These are phyloP conservation scores for Pocillopora grandis DNA, from an alignment of 92 coral and sea anemone genomes.

Conservation along the genomic window DNA sequence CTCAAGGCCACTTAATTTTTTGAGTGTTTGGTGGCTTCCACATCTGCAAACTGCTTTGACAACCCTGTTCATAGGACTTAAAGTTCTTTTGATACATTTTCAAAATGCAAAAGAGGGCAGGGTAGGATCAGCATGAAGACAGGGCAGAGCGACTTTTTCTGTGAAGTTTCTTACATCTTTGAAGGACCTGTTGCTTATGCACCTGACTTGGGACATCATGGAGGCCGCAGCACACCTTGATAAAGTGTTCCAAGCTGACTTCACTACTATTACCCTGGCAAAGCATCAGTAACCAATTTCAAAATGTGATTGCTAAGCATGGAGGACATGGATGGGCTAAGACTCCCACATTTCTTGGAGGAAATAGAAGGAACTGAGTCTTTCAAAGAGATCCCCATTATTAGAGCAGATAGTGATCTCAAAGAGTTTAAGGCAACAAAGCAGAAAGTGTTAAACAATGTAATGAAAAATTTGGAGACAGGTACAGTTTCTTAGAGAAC, in stretches of 20 bases:
- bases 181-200: slow-evolving; percentile 1
- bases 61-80: background rate
- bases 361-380: background rate
- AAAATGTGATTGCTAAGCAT: too few relatives aligned
- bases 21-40: slow-evolving; percentile 46
- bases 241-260: too few relatives aligned
- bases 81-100: slow-evolving; percentile 21
- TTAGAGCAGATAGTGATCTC: background rate
- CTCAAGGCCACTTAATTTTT: slow-evolving; percentile 32
- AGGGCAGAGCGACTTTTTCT: slow-evolving; percentile 10
- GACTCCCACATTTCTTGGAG: too few relatives aligned
- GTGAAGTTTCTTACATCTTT: background rate
- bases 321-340: too few relatives aligned
- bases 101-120: slow-evolving; percentile 27
- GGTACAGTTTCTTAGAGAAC: slow-evolving; percentile 19
- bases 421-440: too few relatives aligned
- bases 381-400: slow-evolving; percentile 19
- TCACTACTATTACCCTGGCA: too few relatives aligned
- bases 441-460: background rate
- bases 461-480: slow-evolving; percentile 5
- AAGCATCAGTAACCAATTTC: too few relatives aligned
- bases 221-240: too few relatives aligned
- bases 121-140: slow-evolving; percentile 29
- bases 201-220: background rate
- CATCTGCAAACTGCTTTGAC: slow-evolving; percentile 30